Conservation (phyloP, 2,113 vertebrate species). For the Rynchops niger region DNA sequence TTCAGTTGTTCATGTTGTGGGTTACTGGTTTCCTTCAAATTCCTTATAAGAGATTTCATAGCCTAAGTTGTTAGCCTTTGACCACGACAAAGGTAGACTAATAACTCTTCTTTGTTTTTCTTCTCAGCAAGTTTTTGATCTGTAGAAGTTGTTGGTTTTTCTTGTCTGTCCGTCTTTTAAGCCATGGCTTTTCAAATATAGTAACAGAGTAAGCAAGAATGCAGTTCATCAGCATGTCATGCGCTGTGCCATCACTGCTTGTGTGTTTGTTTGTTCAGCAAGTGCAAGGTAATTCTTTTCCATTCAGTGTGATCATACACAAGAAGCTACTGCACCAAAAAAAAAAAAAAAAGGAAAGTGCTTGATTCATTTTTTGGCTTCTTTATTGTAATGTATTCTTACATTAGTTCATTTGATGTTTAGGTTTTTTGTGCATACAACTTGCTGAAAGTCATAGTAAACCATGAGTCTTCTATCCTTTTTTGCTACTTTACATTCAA, state of each 20-base stretch:
- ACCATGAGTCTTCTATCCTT: background rate
- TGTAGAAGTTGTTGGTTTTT: background rate
- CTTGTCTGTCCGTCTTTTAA: background rate
- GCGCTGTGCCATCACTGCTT: slow-evolving; percentile 22
- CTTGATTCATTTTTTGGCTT: background rate
- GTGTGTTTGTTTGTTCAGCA: slow-evolving; percentile 20
- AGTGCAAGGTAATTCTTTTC: slow-evolving; percentile 34
- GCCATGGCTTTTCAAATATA: background rate
- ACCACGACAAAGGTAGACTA: background rate
- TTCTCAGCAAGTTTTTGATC: slow-evolving; percentile 11
- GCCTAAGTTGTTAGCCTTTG: background rate
- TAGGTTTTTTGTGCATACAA: background rate
- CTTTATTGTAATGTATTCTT: background rate
- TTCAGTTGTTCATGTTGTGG: background rate
- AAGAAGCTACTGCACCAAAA: background rate
- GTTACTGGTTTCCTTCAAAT: background rate
- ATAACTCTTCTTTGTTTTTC: background rate
- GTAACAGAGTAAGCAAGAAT: background rate
- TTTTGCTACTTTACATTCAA: background rate
- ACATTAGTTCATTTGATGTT: background rate
- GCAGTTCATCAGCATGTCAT: slow-evolving; percentile 13
- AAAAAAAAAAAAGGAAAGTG: background rate
- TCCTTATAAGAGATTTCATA: background rate
- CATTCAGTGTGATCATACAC: background rate
- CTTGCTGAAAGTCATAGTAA: background rate